Evolutionary conservation across 2,113 vertebrate genomes (phyloP), one percentile per base, ranked within the genome.

Genomic region (Albula glossodonta): DNA sequence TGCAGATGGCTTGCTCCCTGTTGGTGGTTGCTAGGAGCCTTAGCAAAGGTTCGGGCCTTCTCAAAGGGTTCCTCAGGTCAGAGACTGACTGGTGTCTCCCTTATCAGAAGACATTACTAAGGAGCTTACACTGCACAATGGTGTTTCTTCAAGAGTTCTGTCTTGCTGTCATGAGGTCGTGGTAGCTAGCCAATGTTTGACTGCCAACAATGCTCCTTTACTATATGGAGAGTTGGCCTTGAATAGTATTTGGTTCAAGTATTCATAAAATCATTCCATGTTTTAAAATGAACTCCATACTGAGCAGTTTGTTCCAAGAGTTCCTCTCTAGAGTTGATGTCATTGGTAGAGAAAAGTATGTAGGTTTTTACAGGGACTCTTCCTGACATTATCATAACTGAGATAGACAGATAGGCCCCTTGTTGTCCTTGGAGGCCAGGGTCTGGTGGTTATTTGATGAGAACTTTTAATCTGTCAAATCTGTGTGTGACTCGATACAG

Each of bases 1-100:
- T 81, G 56, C 51, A 91, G 88, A 86, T 53, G 84, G 78, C 80
- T 78, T 85, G 85, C 89, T 89, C 87, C 86, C 87, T 82, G 84
- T 82, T 85, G 74, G 87, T 89, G 84, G 91, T 95, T 94, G 92
- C 94, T 94, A 92, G 91, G 92, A 92, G 86, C 89, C 90, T 85
- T 78, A 48, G 82, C 90, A 91, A 87, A 90, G 87, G 87, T 91
- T 89, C 70, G 74, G 86, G 88, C 92, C 51, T 89, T 87, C 89
- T 81, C 81, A 51, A 87, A 87, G 88, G 87, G 87, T 17, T 57
- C 80, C 52, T 84, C 87, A 87, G 88, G 87, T 91, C 87, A 82
- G 89, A 87, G 11, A 84, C 25, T 52, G 31, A 52, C 12, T 41
- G 3, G 41, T 79, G 25, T 79, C 41, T 79, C 56, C 12, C 6